phyloP scores from a whole-genome alignment of 92 coral and sea anemone genomes.

The Metridium senile region DNA sequence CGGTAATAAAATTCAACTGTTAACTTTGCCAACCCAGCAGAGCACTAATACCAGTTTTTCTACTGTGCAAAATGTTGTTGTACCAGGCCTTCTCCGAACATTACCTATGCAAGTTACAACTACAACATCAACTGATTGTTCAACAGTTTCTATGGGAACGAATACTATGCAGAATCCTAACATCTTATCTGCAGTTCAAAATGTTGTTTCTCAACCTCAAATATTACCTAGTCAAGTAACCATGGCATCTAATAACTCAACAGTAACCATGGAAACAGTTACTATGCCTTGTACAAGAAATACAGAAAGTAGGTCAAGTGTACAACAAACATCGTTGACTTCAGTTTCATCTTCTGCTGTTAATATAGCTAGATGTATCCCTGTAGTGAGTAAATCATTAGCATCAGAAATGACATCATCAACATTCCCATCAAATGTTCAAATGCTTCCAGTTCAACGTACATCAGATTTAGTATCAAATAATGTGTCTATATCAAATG shows the following conservation, averaged over 20 bases:
- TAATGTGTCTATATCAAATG: not conserved
- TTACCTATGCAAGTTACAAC: not conserved
- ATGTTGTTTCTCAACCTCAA: slow-evolving; percentile 7
- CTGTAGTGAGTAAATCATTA: not conserved
- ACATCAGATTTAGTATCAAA: not conserved
- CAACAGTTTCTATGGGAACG: not conserved
- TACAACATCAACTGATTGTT: not conserved
- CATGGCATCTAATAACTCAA: not conserved
- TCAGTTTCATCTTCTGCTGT: not conserved
- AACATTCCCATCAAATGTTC: not conserved
- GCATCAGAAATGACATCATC: not conserved
- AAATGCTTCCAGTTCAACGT: not conserved
- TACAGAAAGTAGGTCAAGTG: not conserved
- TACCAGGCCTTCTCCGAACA: not conserved
- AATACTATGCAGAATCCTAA: not conserved
- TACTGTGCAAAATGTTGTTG: not conserved
- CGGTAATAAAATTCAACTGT: slow-evolving; percentile 9
- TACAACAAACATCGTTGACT: not conserved
- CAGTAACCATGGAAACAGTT: slow-evolving; percentile 19
- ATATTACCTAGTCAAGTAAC: slow-evolving; percentile 10
- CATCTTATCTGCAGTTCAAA: not conserved
- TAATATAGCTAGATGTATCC: not conserved
- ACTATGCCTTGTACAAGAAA: slow-evolving; percentile 7
- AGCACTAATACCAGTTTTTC: not conserved
- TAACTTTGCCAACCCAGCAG: slow-evolving; percentile 11